Percentiles rank a stretch among this genome's conserved stretches.
These are phyloP conservation scores for Oxyteleia sp. DNA, from an alignment of 2,888 invertebrate species.

Conservation along the genomic window DNA sequence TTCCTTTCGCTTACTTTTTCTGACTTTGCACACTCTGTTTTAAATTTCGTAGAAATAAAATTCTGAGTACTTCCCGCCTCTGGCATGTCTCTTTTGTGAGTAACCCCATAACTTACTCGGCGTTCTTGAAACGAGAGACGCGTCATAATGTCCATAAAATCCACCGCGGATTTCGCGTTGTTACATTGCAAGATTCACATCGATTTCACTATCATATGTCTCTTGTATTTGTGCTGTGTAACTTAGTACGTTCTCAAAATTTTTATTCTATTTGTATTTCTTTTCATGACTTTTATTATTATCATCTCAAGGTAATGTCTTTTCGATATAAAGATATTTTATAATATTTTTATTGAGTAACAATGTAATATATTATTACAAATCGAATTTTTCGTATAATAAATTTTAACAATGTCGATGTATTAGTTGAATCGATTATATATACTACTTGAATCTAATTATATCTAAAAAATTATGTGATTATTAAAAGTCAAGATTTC, in stretches of 20 bases:
- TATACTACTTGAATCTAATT: no score
- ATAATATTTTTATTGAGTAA: not conserved
- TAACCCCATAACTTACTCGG: constrained; percentile 64
- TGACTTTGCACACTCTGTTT: constrained; percentile 62
- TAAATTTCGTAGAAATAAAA: constrained; percentile 70
- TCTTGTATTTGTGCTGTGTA: constrained; percentile 36
- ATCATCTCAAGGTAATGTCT: constrained; percentile 3
- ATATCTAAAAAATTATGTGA: no score
- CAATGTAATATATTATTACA: no score
- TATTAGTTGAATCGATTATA: no score
- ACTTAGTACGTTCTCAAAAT: constrained; percentile 33
- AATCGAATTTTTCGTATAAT: constrained; percentile 23
- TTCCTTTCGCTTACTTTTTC: constrained; percentile 57
- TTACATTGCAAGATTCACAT: constrained; percentile 39
- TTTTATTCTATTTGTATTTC: constrained; percentile 41
- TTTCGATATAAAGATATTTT: not conserved
- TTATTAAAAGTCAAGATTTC: no score
- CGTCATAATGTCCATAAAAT: constrained; percentile 62
- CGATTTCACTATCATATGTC: constrained; percentile 37
- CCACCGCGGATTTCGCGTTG: constrained; percentile 50
- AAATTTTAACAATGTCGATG: no score
- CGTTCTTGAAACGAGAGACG: constrained; percentile 62
- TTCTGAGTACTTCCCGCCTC: constrained; percentile 63
- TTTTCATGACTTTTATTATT: constrained; percentile 13
- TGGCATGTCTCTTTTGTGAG: constrained; percentile 67